Percentiles rank a stretch among this genome's conserved stretches.
Evolutionary conservation across 2,797 vertebrate genomes (phyloP).

Genomic region (Lemur catta): DNA sequence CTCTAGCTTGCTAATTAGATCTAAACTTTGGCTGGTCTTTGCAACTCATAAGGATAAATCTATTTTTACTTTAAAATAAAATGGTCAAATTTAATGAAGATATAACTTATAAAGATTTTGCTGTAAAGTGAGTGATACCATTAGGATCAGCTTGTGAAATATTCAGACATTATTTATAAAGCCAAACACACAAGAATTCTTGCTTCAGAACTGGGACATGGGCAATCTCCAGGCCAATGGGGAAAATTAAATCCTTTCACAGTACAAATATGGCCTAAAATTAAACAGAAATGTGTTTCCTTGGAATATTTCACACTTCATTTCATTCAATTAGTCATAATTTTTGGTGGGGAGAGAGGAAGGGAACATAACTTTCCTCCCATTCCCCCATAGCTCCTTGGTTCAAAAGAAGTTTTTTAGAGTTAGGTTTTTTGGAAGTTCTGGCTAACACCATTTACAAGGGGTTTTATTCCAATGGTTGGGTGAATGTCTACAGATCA

Average conservation of each 20-base stretch:
- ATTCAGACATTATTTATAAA: neutral
- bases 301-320: neutral
- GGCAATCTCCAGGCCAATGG: neutral
- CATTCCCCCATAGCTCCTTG: neutral
- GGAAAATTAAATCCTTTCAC: neutral
- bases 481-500: neutral
- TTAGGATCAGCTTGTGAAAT: neutral
- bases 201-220: neutral
- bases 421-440: neutral
- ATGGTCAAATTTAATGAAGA: neutral
- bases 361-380: neutral
- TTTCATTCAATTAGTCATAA: neutral
- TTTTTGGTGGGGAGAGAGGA: neutral
- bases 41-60: neutral
- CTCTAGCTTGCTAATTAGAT: conserved; percentile 40
- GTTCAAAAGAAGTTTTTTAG: neutral
- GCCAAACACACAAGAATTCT: neutral
- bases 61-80: conserved; percentile 48
- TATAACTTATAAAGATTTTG: neutral
- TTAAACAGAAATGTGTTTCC: neutral
- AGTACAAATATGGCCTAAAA: neutral
- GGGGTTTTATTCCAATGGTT: neutral
- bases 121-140: neutral
- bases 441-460: neutral
- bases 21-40: conserved; percentile 28